Conservation (phyloP, 2,797 vertebrate species). For the Miichthys miiuy region DNA sequence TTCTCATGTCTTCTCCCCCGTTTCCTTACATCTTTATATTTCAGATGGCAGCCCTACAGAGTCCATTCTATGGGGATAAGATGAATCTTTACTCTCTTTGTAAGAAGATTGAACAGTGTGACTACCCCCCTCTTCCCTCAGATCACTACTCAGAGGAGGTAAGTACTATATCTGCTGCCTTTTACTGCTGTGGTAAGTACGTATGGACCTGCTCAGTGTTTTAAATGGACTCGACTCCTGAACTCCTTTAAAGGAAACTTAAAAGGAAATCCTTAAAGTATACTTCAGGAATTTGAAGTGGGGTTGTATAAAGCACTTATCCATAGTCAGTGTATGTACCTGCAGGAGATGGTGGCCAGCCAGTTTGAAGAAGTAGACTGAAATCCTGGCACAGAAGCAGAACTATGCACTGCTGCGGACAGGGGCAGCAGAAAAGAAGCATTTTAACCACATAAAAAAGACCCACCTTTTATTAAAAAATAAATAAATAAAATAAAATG, state of each 20-base stretch:
- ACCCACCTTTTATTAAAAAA: too few relatives aligned
- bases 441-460: too few relatives aligned
- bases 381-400: too few relatives aligned
- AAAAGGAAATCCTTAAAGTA: not conserved
- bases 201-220: constrained; percentile 31
- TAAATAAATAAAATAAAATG: too few relatives aligned
- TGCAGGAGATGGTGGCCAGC: too few relatives aligned
- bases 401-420: too few relatives aligned
- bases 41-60: constrained; percentile 98
- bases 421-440: too few relatives aligned
- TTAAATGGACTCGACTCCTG: constrained; percentile 22
- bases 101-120: constrained; percentile 99
- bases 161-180: constrained; percentile 50
- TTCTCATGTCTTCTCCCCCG: constrained; percentile 23
- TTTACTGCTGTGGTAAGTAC: constrained; percentile 23
- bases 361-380: too few relatives aligned
- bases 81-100: constrained; percentile 99
- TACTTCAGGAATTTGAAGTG: too few relatives aligned
- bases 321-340: too few relatives aligned
- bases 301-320: too few relatives aligned
- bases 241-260: constrained; percentile 18
- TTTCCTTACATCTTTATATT: constrained; percentile 62
- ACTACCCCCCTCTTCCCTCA: constrained; percentile 98
- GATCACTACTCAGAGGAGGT: constrained; percentile 99
- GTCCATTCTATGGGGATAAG: constrained; percentile 98